A percentile compares a stretch with the other conserved stretches of the same genome.
Evolutionary conservation across 2,797 vertebrate genomes (phyloP).

Genomic region (Poliocrania exsul): DNA sequence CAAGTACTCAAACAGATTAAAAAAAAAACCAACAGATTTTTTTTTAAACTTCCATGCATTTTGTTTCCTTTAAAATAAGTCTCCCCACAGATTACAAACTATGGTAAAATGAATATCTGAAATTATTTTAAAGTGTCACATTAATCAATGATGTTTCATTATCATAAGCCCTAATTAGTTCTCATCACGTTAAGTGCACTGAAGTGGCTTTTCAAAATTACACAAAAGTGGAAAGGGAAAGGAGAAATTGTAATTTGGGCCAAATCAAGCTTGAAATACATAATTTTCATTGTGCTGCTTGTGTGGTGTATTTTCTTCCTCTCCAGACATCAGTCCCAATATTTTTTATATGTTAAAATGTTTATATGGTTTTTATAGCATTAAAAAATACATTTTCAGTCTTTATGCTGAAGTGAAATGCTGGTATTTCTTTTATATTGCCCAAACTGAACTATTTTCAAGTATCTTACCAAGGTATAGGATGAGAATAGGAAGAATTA

Average conservation of each 20-base stretch:
- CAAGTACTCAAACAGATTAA: background rate
- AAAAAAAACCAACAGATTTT: background rate
- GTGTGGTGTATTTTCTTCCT: background rate
- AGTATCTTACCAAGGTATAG: background rate
- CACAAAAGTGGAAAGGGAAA: background rate
- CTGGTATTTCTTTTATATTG: background rate
- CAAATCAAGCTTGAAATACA: background rate
- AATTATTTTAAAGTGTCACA: background rate
- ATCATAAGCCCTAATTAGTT: background rate
- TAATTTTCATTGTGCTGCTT: background rate
- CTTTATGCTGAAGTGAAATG: background rate
- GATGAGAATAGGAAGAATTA: background rate
- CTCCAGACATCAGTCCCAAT: background rate
- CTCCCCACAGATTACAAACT: background rate
- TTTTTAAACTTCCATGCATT: background rate
- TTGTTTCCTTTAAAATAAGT: background rate
- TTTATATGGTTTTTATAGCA: background rate
- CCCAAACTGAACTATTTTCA: background rate
- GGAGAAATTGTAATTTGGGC: background rate
- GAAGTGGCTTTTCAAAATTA: background rate
- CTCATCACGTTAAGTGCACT: background rate
- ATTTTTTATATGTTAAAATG: background rate
- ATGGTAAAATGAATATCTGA: background rate
- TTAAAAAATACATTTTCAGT: background rate
- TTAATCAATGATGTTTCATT: background rate